Percentiles rank a stretch among this genome's conserved stretches.
Evolutionary conservation across 2,888 invertebrate species (phyloP).

Genomic region (Cataglyphis albicans): DNA sequence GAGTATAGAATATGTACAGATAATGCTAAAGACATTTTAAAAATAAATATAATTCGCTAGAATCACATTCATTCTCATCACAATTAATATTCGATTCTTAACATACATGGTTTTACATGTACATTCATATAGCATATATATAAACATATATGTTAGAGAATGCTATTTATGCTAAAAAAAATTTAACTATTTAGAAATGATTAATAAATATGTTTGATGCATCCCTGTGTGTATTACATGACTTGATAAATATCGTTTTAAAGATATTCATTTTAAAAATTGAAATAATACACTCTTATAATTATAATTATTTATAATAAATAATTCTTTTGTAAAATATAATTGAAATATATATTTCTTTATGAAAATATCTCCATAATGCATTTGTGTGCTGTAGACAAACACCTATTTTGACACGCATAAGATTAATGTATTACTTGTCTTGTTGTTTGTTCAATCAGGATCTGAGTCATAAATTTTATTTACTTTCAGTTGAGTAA

Average conservation of each 20-base stretch:
- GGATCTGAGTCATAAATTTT: slow-evolving; percentile 55
- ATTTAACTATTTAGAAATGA: slow-evolving; percentile 35
- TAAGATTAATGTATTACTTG: slow-evolving; percentile 35
- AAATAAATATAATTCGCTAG: slow-evolving; percentile 32
- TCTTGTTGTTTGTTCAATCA: slow-evolving; percentile 51
- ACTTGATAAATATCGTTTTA: slow-evolving; percentile 4
- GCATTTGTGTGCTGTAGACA: slow-evolving; percentile 1
- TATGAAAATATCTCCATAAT: slow-evolving; percentile 30
- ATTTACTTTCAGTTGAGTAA: slow-evolving; percentile 57
- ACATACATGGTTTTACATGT: not conserved
- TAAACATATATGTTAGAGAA: not conserved
- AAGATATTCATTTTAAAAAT: slow-evolving; percentile 4
- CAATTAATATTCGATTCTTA: slow-evolving; percentile 24
- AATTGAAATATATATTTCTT: slow-evolving; percentile 25
- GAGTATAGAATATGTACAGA: slow-evolving; percentile 27
- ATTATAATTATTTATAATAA: slow-evolving; percentile 45
- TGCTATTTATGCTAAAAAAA: slow-evolving; percentile 27
- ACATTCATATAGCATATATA: slow-evolving; percentile 7
- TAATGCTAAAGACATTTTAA: slow-evolving; percentile 44
- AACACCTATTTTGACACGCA: slow-evolving; percentile 4
- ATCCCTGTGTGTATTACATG: slow-evolving; percentile 19
- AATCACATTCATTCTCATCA: slow-evolving; percentile 36
- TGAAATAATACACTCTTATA: slow-evolving; percentile 6
- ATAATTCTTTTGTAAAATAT: slow-evolving; percentile 55
- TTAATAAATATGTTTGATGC: slow-evolving; percentile 27